Conservation (phyloP, 2,797 vertebrate species). For the Distichodus sexfasciatus region DNA sequence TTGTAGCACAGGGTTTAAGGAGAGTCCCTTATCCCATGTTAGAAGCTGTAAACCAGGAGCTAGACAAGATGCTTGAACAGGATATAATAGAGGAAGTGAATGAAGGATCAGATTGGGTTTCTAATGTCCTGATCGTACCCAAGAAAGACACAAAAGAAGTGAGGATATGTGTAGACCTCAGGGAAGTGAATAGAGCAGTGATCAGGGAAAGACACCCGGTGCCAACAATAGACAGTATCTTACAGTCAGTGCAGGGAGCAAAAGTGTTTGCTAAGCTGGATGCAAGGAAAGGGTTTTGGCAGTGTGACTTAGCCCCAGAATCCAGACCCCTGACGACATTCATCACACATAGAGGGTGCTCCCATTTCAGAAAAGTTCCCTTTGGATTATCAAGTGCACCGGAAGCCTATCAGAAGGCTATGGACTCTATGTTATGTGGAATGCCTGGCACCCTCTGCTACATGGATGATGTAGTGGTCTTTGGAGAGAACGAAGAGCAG, state of each 20-base stretch:
- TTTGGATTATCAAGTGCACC: slow-evolving; percentile 27
- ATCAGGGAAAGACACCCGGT: slow-evolving; percentile 36
- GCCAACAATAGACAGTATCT: slow-evolving; percentile 38
- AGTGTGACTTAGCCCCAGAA: slow-evolving; percentile 14
- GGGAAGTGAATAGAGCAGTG: slow-evolving; percentile 36
- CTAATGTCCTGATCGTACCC: slow-evolving; percentile 14
- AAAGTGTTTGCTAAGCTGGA: slow-evolving; percentile 37
- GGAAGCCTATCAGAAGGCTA: slow-evolving; percentile 28
- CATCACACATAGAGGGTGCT: slow-evolving; percentile 38
- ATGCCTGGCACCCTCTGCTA: slow-evolving; percentile 6
- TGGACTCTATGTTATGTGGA: slow-evolving; percentile 31
- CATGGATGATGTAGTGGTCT: slow-evolving; percentile 19
- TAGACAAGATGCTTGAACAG: slow-evolving; percentile 30
- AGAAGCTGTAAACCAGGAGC: slow-evolving; percentile 34
- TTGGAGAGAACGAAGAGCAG: neutral
- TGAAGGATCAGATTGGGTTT: slow-evolving; percentile 30
- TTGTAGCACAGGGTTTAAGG: slow-evolving; percentile 20
- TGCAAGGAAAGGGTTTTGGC: neutral
- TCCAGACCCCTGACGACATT: slow-evolving; percentile 38
- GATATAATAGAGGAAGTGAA: slow-evolving; percentile 40
- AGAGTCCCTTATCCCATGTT: slow-evolving; percentile 15
- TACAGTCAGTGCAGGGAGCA: slow-evolving; percentile 32
- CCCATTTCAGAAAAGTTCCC: slow-evolving; percentile 2
- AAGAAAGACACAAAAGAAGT: neutral
- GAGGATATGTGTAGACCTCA: slow-evolving; percentile 34